Percentiles rank a stretch among this genome's conserved stretches.
phyloP scores from a whole-genome alignment of 2,888 invertebrate genomes.

The Rhynchonema sp. region DNA sequence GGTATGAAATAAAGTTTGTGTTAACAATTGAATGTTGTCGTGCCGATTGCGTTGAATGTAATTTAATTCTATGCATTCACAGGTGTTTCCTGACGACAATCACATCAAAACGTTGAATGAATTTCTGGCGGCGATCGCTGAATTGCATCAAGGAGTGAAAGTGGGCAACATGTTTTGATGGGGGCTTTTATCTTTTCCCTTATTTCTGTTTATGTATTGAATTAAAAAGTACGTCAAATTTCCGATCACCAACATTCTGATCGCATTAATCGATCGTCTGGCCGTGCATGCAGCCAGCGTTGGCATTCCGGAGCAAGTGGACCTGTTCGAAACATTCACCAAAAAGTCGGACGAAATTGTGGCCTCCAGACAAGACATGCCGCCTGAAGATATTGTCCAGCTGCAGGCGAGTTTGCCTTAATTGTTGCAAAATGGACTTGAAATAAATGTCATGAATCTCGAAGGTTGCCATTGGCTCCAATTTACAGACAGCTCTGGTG shows the following conservation, averaged over 20 bases:
- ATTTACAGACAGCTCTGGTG: slow-evolving; percentile 44
- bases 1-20: slow-evolving; percentile 34
- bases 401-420: slow-evolving; percentile 63
- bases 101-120: slow-evolving; percentile 83
- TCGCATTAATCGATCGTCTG: slow-evolving; percentile 64
- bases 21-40: background rate
- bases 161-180: slow-evolving; percentile 35
- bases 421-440: too few relatives aligned
- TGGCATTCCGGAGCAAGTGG: slow-evolving; percentile 60
- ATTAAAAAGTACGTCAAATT: slow-evolving; percentile 38
- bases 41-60: background rate
- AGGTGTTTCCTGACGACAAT: slow-evolving; percentile 94
- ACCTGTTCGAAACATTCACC: slow-evolving; percentile 86
- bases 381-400: slow-evolving; percentile 80
- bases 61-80: slow-evolving; percentile 2
- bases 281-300: slow-evolving; percentile 30
- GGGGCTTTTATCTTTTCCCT: background rate
- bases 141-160: slow-evolving; percentile 80
- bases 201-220: background rate
- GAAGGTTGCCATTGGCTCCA: too few relatives aligned
- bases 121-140: slow-evolving; percentile 88
- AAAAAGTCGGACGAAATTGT: slow-evolving; percentile 14
- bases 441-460: too few relatives aligned
- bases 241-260: slow-evolving; percentile 80
- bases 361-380: slow-evolving; percentile 76